These are phyloP conservation scores for Neogobius melanostomus DNA, from an alignment of 2,113 vertebrate species.

Conservation along the genomic window DNA sequence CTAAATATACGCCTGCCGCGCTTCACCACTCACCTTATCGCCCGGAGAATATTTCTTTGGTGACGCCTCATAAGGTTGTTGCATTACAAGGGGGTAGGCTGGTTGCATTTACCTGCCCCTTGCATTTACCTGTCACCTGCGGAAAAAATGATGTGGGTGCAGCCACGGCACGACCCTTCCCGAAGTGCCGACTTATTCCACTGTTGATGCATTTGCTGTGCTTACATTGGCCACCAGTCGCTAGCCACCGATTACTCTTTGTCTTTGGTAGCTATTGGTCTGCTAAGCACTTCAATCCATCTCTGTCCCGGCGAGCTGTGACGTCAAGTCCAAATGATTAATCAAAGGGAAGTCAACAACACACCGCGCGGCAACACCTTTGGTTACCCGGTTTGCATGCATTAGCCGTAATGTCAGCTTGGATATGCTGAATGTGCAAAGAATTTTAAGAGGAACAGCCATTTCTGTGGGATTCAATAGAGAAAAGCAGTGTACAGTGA, in stretches of 20 bases:
- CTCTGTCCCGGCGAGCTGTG: conserved; percentile 78
- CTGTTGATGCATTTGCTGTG: conserved; percentile 72
- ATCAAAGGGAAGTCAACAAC: conserved; percentile 58
- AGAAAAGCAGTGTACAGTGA: conserved; percentile 21
- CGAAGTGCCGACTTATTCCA: conserved; percentile 57
- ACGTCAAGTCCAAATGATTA: conserved; percentile 66
- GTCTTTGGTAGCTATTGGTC: conserved; percentile 74
- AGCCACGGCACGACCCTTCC: conserved; percentile 63
- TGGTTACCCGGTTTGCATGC: conserved; percentile 35
- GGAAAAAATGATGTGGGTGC: conserved; percentile 53
- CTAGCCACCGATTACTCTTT: conserved; percentile 80
- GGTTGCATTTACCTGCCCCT: conserved; percentile 55
- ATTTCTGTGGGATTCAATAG: conserved; percentile 17
- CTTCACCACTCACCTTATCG: conserved; percentile 52
- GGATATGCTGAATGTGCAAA: conserved; percentile 7
- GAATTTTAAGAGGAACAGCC: conserved; percentile 2
- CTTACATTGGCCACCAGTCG: conserved; percentile 71
- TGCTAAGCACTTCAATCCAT: conserved; percentile 79
- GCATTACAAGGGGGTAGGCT: conserved; percentile 12
- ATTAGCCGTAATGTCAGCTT: conserved; percentile 49
- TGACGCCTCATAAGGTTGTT: conserved; percentile 42
- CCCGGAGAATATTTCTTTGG: conserved; percentile 56
- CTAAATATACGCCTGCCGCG: conserved; percentile 37
- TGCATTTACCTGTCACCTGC: conserved; percentile 63
- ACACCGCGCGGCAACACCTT: conserved; percentile 55